Evolutionary conservation across 1,140 invertebrate genomes (phyloP), one percentile per base, ranked within the genome.

Genomic region (Calosoma granatense): DNA sequence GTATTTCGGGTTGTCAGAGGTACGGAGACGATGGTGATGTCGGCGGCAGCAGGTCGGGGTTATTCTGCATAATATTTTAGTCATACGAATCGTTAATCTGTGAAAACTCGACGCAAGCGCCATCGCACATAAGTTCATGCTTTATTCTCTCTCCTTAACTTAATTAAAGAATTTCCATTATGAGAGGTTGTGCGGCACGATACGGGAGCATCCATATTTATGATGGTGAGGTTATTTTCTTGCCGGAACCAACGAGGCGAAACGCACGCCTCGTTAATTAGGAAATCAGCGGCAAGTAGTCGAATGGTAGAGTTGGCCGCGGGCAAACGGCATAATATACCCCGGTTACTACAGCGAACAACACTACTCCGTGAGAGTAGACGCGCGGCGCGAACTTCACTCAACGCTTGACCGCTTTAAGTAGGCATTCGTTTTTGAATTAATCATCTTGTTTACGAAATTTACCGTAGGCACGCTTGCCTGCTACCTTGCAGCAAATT

Each of bases 141-240:
- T 17, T 47, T 47, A 47, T 12, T 17, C 41, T 9, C 41, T 36
- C 6, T 9, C 6, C 41, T 47, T 47, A 47, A 47, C 41, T 47
- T 47, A 47, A 47, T 47, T 47, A 47, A 47, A 47, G 41, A 47
- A 47, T 47, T 47, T 47, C 41, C 41, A 47, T 47, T 47, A 47
- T 47, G 15, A 9, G 41, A 9, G 26, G 4, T 36, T 6, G 26
- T n/a, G 26, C 26, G 26, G 26, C n/a, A 36, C 26, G 26, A 9
- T 36, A n/a, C 26, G 4, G 41, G 9, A 9, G 41, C 41, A 47
- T 47, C 41, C 41, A 47, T 47, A 47, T 47, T 47, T 47, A 47
- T 47, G 41, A 47, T 17, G 41, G 15, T 12, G 41, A 47, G 41
- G 41, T 47, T 47, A 47, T 47, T 47, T 47, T 47, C 41, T 47